Evolutionary conservation across 1,140 invertebrate genomes (phyloP), one percentile per base, ranked within the genome.

Genomic region (Procambarus clarkii): DNA sequence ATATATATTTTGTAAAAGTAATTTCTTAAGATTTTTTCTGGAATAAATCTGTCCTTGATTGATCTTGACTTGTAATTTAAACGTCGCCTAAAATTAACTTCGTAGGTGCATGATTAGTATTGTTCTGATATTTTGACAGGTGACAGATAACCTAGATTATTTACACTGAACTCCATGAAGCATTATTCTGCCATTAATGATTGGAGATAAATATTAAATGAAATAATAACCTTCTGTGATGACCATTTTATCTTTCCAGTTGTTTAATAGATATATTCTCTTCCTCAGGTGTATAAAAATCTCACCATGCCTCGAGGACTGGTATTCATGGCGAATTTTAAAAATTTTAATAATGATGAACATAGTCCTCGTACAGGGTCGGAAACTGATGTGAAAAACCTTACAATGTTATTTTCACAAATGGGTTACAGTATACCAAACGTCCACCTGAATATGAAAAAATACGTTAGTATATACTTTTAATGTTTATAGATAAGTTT

Each of bases 381-480:
- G 11, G 82, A 91, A 69, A 85, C 69, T 44, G 89, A 91, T n/a
- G 89, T 91, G 4, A 69, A 78, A n/a, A 77, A 91, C 48, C 82
- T 91, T 2, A 8, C 44, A 1, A 9, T 60, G n/a, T 58, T 91
- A 13, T 91, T 91, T 58, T n/a, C 71, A 34, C 89, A 91, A 44
- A 91, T 91, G 89, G 89, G 89, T n/a, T 91, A 91, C 76, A 84
- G 54, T 44, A 79, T 85, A n/a, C 58, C 71, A n/a, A 64, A 77
- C 2, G 54, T 44, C 18, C 82, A 79, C 50, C 45, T 91, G 64
- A 91, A 91, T 54, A 45, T 85, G 71, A 79, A 74, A 34, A 91
- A 91, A 91, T 86, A 79, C 48, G 89, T 91, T 34, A 69, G 89
- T 86, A 71, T n/a, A n/a, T 34, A 34, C 34, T 34, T 34, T 34